Evolutionary conservation across 2,113 vertebrate species (phyloP).

Genomic region (Hemiscyllium ocellatum): DNA sequence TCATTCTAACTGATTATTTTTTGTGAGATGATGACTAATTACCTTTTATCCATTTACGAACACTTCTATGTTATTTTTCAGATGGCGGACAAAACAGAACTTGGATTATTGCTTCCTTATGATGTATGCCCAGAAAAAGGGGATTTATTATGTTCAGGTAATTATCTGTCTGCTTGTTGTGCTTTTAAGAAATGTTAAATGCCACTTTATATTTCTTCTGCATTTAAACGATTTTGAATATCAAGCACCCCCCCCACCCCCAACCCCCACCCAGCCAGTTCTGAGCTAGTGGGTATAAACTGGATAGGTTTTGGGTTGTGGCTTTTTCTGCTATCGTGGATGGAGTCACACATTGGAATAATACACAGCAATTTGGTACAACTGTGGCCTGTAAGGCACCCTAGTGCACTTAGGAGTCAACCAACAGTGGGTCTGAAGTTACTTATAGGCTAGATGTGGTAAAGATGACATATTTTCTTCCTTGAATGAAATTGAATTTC

Average conservation of each 20-base stretch:
- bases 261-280: background rate
- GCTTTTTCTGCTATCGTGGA: background rate
- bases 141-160: conserved; percentile 96
- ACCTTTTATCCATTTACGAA: background rate
- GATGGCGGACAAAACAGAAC: conserved; percentile 97
- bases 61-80: conserved; percentile 49
- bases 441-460: no score
- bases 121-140: conserved; percentile 97
- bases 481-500: no score
- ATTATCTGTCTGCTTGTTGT: background rate
- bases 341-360: background rate
- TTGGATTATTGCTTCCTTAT: conserved; percentile 97
- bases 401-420: no score
- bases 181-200: background rate
- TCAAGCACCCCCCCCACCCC: background rate
- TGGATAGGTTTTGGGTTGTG: background rate
- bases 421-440: no score
- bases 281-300: background rate
- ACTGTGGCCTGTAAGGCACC: no score
- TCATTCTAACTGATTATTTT: background rate
- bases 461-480: no score
- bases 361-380: no score
- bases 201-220: background rate
- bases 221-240: background rate
- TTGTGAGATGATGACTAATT: background rate